Percentiles rank a stretch among this genome's conserved stretches.
These are phyloP conservation scores for Argyresthia goedartella DNA, from an alignment of 2,888 invertebrate species.

Conservation along the genomic window DNA sequence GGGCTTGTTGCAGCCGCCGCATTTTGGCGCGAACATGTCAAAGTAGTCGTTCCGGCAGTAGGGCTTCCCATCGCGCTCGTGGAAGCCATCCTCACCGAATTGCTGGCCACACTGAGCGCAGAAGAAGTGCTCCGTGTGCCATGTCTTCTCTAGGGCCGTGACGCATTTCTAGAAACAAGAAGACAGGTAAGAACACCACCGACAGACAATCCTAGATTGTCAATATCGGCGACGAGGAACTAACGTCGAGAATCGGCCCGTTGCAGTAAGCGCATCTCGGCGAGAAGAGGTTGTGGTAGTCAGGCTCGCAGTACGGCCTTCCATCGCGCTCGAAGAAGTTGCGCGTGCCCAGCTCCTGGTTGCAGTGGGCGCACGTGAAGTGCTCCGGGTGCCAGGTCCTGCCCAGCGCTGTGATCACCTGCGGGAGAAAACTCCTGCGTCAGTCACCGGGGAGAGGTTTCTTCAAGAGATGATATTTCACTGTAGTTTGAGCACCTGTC, in stretches of 20 bases:
- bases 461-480: background rate
- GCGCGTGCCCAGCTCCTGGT: conserved; percentile 94
- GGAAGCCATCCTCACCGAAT: conserved; percentile 98
- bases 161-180: conserved; percentile 91
- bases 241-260: conserved; percentile 98
- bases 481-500: conserved; percentile 76
- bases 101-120: conserved; percentile 97
- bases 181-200: background rate
- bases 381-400: conserved; percentile 99
- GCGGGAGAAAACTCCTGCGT: conserved; percentile 37
- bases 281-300: conserved; percentile 98
- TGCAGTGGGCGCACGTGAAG: conserved; percentile 98
- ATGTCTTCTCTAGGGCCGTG: conserved; percentile 96
- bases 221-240: conserved; percentile 26
- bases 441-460: background rate
- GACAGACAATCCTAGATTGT: background rate
- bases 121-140: conserved; percentile 99
- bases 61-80: conserved; percentile 95
- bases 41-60: conserved; percentile 97
- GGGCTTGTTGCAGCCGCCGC: conserved; percentile 94
- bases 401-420: conserved; percentile 95
- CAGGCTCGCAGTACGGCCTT: conserved; percentile 97
- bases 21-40: conserved; percentile 98
- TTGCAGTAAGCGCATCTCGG: conserved; percentile 99
- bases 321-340: conserved; percentile 99